A percentile compares a stretch with the other conserved stretches of the same genome.
Evolutionary conservation across 2,888 invertebrate genomes (phyloP).

Genomic region (Chymomyza amoena): DNA sequence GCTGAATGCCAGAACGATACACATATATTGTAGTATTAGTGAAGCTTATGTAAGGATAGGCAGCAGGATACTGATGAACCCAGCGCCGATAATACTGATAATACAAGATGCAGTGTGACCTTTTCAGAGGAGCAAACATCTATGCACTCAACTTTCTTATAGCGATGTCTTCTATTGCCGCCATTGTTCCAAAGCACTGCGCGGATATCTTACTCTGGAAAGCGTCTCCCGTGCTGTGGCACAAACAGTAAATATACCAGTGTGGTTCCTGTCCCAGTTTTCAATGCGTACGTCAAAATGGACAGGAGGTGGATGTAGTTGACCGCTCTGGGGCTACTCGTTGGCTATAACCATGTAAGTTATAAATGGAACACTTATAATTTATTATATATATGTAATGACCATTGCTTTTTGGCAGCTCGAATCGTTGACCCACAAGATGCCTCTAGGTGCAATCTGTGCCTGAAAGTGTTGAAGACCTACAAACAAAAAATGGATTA

Average conservation of each 20-base stretch:
- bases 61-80: not conserved
- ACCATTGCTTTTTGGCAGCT: not conserved
- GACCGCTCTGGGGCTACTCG: slow-evolving; percentile 28
- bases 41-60: not conserved
- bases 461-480: not conserved
- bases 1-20: not conserved
- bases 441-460: slow-evolving; percentile 42
- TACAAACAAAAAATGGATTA: not conserved
- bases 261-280: slow-evolving; percentile 85
- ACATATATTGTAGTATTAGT: not conserved
- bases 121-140: slow-evolving; percentile 31
- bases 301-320: slow-evolving; percentile 49
- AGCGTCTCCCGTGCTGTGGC: slow-evolving; percentile 85
- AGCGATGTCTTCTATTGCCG: slow-evolving; percentile 10
- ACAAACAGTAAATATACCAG: slow-evolving; percentile 85
- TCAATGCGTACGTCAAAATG: slow-evolving; percentile 82
- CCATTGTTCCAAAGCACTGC: slow-evolving; percentile 21
- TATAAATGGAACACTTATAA: not conserved
- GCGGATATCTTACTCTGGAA: not conserved
- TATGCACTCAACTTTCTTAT: slow-evolving; percentile 22
- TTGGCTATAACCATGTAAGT: slow-evolving; percentile 42
- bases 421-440: not conserved
- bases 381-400: not conserved
- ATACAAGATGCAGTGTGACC: not conserved
- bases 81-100: not conserved